Conservation (phyloP, 2,797 vertebrate species). For the Eulemur mongoz region DNA sequence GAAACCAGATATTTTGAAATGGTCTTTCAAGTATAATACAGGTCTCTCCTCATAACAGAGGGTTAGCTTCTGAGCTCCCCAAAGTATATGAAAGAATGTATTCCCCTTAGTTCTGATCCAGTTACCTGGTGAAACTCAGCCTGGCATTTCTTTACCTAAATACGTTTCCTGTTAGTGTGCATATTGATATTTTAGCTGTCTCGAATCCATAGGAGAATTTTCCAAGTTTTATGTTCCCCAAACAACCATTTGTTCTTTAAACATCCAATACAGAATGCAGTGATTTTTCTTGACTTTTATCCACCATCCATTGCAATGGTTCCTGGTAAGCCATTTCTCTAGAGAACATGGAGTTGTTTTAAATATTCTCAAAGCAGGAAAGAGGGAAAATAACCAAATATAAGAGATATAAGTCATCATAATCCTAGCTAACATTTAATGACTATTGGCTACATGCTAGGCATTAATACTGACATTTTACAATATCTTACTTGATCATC, state of each 20-base stretch:
- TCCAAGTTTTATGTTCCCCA: background rate
- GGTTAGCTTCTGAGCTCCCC: background rate
- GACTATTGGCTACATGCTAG: background rate
- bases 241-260: background rate
- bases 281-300: background rate
- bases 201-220: background rate
- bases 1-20: conserved; percentile 22
- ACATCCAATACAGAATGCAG: background rate
- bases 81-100: background rate
- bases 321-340: background rate
- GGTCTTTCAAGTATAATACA: background rate
- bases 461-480: background rate
- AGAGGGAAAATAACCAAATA: conserved; percentile 11
- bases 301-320: background rate
- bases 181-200: background rate
- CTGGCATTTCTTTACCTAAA: background rate
- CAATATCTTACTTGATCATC: background rate
- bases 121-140: background rate
- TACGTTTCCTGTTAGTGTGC: background rate
- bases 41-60: background rate
- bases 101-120: background rate
- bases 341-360: background rate
- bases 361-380: conserved; percentile 31
- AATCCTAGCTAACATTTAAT: conserved; percentile 31
- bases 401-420: background rate